phyloP scores from a whole-genome alignment of 1,140 invertebrate species.

The Ceratosolen fusciceps region DNA sequence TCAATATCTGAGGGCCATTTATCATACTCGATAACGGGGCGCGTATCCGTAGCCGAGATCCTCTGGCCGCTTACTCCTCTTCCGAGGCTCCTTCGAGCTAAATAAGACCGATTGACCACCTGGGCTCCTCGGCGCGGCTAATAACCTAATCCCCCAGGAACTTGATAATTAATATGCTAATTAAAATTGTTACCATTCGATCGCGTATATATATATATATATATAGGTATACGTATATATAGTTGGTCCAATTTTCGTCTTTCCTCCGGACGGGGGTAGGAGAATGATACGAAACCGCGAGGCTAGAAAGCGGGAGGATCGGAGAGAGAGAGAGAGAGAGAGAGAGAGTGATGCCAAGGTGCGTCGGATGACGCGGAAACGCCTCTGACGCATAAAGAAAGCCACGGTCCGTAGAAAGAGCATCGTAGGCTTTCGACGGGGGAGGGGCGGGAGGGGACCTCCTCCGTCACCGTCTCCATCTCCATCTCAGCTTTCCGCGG shows the following conservation, averaged over 20 bases:
- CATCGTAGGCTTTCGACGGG: not conserved
- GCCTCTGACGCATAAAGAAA: not conserved
- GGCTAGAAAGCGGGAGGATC: not conserved
- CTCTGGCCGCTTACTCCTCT: not conserved
- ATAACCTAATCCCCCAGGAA: not conserved
- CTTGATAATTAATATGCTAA: constrained; percentile 47
- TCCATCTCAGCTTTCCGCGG: not conserved
- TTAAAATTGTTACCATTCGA: constrained; percentile 19
- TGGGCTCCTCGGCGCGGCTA: too few relatives aligned
- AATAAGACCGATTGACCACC: not conserved
- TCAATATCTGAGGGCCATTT: not conserved
- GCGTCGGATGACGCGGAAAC: not conserved
- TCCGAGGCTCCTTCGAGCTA: not conserved
- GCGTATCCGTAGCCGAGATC: not conserved
- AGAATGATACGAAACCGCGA: not conserved
- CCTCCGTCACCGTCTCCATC: too few relatives aligned
- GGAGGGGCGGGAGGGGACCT: not conserved
- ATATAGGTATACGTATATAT: too few relatives aligned
- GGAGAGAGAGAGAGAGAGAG: not conserved
- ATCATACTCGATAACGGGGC: not conserved
- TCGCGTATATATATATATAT: constrained; percentile 12
- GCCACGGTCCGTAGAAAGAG: not conserved
- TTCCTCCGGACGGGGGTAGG: not conserved
- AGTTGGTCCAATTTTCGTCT: constrained; percentile 40
- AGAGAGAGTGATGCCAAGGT: not conserved